A percentile compares a stretch with the other conserved stretches of the same genome.
These are phyloP conservation scores for Dexiosoma caninum DNA, from an alignment of 2,888 invertebrate species.

Conservation along the genomic window DNA sequence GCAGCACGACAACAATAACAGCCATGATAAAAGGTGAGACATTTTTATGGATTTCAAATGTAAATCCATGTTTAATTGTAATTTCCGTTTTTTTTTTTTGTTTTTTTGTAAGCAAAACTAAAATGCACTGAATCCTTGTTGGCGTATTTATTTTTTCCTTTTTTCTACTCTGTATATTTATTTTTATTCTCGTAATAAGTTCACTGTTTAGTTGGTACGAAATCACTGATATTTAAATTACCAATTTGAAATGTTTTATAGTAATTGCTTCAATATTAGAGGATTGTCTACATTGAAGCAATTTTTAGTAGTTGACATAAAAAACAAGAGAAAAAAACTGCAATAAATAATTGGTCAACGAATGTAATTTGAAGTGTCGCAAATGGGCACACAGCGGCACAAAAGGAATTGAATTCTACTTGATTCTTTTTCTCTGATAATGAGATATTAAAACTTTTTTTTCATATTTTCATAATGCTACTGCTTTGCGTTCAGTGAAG, in stretches of 20 bases:
- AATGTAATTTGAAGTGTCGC: conserved; percentile 27
- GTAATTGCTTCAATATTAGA: conserved; percentile 38
- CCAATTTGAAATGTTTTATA: conserved; percentile 54
- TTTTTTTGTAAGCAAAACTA: too few relatives aligned
- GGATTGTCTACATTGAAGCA: neutral
- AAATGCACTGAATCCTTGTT: conserved; percentile 25
- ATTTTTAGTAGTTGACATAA: conserved; percentile 5
- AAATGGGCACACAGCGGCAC: conserved; percentile 38
- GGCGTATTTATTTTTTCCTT: neutral
- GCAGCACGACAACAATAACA: conserved; percentile 39
- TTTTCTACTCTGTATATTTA: too few relatives aligned
- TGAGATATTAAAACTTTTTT: too few relatives aligned
- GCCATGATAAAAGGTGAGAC: conserved; percentile 1
- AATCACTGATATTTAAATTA: conserved; percentile 58
- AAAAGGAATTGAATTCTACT: too few relatives aligned
- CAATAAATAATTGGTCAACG: conserved; percentile 54
- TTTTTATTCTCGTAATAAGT: conserved; percentile 26
- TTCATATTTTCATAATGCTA: too few relatives aligned
- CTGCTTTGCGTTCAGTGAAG: too few relatives aligned
- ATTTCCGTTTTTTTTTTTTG: too few relatives aligned
- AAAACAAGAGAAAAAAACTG: conserved; percentile 30
- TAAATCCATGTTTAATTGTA: conserved; percentile 46
- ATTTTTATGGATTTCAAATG: conserved; percentile 38
- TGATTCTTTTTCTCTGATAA: too few relatives aligned
- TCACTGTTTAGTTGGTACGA: conserved; percentile 48